Conservation (phyloP, 2,113 vertebrate species). For the Sclerurus mexicanus region DNA sequence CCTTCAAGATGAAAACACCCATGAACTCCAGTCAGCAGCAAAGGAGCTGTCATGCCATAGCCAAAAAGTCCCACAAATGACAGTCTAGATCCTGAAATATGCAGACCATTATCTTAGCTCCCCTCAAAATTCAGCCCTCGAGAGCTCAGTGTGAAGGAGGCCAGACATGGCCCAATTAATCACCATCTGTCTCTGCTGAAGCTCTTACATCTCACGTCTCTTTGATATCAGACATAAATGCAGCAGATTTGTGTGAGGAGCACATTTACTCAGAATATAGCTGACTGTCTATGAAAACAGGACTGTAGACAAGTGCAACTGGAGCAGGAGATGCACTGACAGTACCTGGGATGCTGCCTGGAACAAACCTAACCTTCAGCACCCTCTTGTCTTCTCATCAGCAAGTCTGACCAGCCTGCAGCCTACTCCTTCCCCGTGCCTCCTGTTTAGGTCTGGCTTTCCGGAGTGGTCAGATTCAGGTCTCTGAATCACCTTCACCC, state of each 20-base stretch:
- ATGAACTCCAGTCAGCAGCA: not conserved
- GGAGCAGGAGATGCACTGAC: not conserved
- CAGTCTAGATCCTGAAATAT: slow-evolving; percentile 14
- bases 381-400: not conserved
- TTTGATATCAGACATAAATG: not conserved
- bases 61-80: not conserved
- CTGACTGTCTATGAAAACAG: not conserved
- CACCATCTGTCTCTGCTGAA: not conserved
- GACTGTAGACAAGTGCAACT: not conserved
- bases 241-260: not conserved
- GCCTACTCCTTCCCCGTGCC: not conserved
- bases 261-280: not conserved
- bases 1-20: not conserved
- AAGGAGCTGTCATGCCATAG: not conserved
- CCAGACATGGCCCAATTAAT: not conserved
- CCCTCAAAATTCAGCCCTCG: slow-evolving; percentile 6
- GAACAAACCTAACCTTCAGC: not conserved
- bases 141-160: not conserved
- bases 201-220: not conserved
- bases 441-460: not conserved
- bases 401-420: not conserved
- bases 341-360: not conserved
- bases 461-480: no score
- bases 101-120: not conserved
- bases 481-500: not conserved